phyloP scores from a whole-genome alignment of 2,113 vertebrate species.

The Salvelinus alpinus region DNA sequence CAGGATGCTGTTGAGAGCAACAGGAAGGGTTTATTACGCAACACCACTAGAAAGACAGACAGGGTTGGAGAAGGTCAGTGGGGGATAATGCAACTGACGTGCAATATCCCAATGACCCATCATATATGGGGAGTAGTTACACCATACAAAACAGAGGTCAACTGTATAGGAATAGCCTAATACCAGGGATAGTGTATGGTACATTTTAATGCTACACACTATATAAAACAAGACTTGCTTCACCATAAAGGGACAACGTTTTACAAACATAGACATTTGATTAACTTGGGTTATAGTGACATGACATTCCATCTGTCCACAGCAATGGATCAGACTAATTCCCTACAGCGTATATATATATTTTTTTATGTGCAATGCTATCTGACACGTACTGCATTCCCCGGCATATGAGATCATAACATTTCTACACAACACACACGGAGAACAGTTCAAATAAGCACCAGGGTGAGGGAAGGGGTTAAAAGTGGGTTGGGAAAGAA shows the following conservation, averaged over 20 bases:
- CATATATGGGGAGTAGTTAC: not conserved
- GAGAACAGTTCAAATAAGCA: not conserved
- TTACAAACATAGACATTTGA: not conserved
- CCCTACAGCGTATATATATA: too few species aligned
- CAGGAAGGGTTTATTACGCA: not conserved
- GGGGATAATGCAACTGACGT: not conserved
- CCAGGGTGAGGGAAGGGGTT: not conserved
- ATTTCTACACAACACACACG: not conserved
- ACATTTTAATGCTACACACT: too few species aligned
- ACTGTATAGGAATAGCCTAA: too few species aligned
- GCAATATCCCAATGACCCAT: not conserved
- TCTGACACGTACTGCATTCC: conserved; percentile 16
- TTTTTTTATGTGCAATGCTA: not conserved
- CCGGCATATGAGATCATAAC: conserved; percentile 31
- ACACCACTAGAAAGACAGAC: not conserved
- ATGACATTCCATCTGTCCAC: not conserved
- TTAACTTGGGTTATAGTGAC: not conserved
- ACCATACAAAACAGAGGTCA: too few species aligned
- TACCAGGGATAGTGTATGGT: too few species aligned
- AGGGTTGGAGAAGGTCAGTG: not conserved
- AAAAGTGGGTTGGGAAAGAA: not conserved
- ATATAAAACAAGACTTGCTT: too few species aligned
- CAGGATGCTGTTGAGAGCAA: not conserved
- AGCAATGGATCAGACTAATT: not conserved
- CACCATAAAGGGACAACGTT: not conserved